These are phyloP conservation scores for Platysteira castanea DNA, from an alignment of 2,113 vertebrate species.

Conservation along the genomic window DNA sequence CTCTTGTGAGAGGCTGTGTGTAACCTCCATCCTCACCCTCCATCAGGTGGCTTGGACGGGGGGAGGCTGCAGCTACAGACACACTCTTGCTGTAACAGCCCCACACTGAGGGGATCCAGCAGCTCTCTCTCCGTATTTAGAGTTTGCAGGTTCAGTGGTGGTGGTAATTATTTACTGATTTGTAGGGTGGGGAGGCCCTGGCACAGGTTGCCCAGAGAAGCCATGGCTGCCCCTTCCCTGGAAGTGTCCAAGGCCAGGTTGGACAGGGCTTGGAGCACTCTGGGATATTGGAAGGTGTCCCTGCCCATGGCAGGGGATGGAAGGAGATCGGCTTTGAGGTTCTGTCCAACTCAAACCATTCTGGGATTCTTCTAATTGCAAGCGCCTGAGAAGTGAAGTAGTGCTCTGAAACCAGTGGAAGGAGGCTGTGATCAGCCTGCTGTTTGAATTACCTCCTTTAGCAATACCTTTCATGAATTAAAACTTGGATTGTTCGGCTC, in stretches of 20 bases:
- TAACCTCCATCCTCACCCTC: not conserved
- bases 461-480: not conserved
- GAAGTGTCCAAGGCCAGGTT: not conserved
- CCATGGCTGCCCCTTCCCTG: not conserved
- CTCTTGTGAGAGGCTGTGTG: not conserved
- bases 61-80: not conserved
- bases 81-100: accelerated
- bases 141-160: not conserved
- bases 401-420: not conserved
- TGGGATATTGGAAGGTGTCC: not conserved
- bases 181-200: not conserved
- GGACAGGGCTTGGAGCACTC: not conserved
- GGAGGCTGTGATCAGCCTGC: not conserved
- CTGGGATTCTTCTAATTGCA: not conserved
- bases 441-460: not conserved
- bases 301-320: not conserved
- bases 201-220: not conserved
- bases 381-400: not conserved
- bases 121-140: not conserved
- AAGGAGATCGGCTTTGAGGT: not conserved
- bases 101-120: not conserved
- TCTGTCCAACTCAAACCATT: not conserved
- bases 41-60: accelerated
- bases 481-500: not conserved
- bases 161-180: not conserved